A percentile compares a stretch with the other conserved stretches of the same genome.
Evolutionary conservation across 2,113 vertebrate genomes (phyloP).

Genomic region (Engraulis encrasicolus): DNA sequence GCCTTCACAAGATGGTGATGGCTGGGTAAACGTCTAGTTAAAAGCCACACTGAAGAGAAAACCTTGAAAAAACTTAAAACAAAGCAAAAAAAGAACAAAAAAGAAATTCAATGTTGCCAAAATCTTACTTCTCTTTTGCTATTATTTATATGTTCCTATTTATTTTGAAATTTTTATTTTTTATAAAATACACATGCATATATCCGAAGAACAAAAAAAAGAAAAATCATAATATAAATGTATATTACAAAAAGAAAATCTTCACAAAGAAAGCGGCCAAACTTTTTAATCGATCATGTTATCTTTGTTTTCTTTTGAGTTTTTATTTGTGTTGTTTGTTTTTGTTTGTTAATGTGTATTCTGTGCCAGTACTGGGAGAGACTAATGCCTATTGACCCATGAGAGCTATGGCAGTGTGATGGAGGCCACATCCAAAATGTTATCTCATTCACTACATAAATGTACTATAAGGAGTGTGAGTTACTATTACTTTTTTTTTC

Average conservation of each 20-base stretch:
- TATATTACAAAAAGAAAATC: constrained; percentile 50
- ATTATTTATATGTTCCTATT: constrained; percentile 72
- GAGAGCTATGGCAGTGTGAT: neutral
- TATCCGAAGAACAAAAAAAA: constrained; percentile 40
- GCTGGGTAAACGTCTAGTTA: neutral
- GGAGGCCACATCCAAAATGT: neutral
- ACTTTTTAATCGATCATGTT: constrained; percentile 49
- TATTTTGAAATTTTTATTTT: constrained; percentile 69
- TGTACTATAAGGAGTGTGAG: no score
- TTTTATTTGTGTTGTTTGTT: neutral
- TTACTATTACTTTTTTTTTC: no score
- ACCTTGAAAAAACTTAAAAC: constrained; percentile 35
- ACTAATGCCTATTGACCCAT: neutral
- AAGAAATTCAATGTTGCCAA: constrained; percentile 71
- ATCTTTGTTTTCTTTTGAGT: constrained; percentile 35
- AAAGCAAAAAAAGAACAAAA: constrained; percentile 33
- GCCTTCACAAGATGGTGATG: neutral
- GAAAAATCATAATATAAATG: constrained; percentile 35
- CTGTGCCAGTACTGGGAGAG: constrained; percentile 69
- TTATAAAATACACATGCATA: constrained; percentile 64
- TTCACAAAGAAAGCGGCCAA: constrained; percentile 61
- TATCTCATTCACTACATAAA: no score
- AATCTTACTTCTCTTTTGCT: constrained; percentile 55
- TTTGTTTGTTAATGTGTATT: constrained; percentile 29
- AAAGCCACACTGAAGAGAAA: neutral